Percentiles rank a stretch among this genome's conserved stretches.
These are phyloP conservation scores for Zaprionus lachaisei DNA, from an alignment of 1,140 invertebrate genomes.

Conservation along the genomic window DNA sequence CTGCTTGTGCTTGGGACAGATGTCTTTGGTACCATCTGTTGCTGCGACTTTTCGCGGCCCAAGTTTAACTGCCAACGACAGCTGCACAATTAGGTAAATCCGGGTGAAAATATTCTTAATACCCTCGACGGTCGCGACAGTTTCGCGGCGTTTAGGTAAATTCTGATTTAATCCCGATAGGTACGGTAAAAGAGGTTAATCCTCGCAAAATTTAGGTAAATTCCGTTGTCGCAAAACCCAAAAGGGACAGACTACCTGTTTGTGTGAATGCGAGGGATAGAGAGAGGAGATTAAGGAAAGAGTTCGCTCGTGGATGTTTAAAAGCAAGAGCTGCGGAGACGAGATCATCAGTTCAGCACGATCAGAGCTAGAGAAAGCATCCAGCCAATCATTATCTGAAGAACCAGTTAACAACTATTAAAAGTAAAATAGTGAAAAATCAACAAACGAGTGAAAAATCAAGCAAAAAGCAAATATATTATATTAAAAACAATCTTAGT, in stretches of 20 bases:
- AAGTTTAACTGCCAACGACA: not conserved
- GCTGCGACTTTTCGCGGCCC: not conserved
- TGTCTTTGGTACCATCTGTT: not conserved
- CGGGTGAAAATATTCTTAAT: not conserved
- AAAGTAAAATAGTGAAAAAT: not conserved
- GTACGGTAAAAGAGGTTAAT: conserved; percentile 4
- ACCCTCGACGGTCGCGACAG: too few relatives aligned
- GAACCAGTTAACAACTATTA: not conserved
- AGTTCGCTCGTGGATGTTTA: conserved; percentile 22
- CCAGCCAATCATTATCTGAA: too few relatives aligned
- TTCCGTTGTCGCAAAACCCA: not conserved
- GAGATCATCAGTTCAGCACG: conserved; percentile 41
- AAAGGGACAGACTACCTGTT: conserved; percentile 26
- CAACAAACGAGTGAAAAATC: too few relatives aligned
- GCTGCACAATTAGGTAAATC: conserved; percentile 9
- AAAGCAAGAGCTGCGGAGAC: conserved; percentile 13
- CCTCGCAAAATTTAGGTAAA: conserved; percentile 4
- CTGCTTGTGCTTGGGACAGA: not conserved
- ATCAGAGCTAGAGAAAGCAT: conserved; percentile 12
- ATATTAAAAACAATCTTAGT: too few relatives aligned
- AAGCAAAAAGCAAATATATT: not conserved
- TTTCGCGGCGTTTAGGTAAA: too few relatives aligned
- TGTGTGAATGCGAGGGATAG: not conserved
- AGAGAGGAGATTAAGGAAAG: not conserved
- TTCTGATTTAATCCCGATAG: too few relatives aligned